Evolutionary conservation across 2,797 vertebrate species (phyloP), one percentile per base, ranked within the genome.

Genomic region (Eulemur albifrons): DNA sequence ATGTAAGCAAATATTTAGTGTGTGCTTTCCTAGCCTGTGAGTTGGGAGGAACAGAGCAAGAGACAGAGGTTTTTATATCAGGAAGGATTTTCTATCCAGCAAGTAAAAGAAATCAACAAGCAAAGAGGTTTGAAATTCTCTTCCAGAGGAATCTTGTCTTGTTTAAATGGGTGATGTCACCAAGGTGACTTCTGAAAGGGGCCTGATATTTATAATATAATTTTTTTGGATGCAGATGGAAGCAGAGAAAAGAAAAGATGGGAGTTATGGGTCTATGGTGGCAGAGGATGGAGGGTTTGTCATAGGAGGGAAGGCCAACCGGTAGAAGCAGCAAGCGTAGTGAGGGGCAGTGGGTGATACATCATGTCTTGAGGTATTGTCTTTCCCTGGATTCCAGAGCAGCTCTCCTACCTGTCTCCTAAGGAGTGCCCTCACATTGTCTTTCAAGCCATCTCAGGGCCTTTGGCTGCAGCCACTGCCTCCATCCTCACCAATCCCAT

Each of bases 401-500:
- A 99, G 97, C 99, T 99, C 52, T 99, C 99, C 0, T 98, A 98
- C 96, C 70, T 99, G 98, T 99, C 99, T 48, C 99, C 99, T 84
- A 99, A 98, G 67, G 98, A 99, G 97, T 99, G 99, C 93, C 99
- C 99, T 79, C 99, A 99, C 97, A 99, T 99, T 95, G 96, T 99
- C 40, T 99, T 99, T 35, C 99, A 99, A 97, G 99, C 99, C 2
- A 98, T 99, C 92, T 99, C 99, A 0, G 99, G 99, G 97, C 99
- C 99, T 2, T 97, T 99, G 1, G 99, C 99, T 0, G 99, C 99
- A 18, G 99, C 99, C 0, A 99, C 99, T 0, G 99, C 99, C 79
- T 99, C 99, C 40, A 99, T 99, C 0, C 99, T 99, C 98, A 99
- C 99, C 98, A 99, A 99, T 97, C 99, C 99, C 1, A 99, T 99